A percentile compares a stretch with the other conserved stretches of the same genome.
These are phyloP conservation scores for Amphipyra berbera DNA, from an alignment of 2,888 invertebrate species.

Conservation along the genomic window DNA sequence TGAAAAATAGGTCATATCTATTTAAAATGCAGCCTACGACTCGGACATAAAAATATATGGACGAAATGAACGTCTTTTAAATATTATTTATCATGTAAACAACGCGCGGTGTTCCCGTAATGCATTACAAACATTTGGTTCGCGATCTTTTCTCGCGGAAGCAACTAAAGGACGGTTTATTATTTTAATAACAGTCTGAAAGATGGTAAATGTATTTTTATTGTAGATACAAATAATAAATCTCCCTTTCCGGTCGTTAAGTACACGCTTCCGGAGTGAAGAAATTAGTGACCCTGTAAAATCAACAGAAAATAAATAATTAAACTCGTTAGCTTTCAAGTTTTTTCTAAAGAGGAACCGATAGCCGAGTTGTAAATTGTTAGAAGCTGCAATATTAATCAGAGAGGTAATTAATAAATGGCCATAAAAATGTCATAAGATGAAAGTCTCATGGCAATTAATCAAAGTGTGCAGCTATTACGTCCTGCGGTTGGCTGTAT, in stretches of 20 bases:
- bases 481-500: slow-evolving; percentile 35
- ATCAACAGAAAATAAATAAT: slow-evolving; percentile 49
- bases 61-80: slow-evolving; percentile 64
- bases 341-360: slow-evolving; percentile 27
- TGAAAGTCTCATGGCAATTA: slow-evolving; percentile 59
- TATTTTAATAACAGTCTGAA: slow-evolving; percentile 65
- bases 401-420: slow-evolving; percentile 51
- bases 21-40: slow-evolving; percentile 59
- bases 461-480: slow-evolving; percentile 61
- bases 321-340: slow-evolving; percentile 40
- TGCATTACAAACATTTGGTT: slow-evolving; percentile 50
- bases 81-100: slow-evolving; percentile 73
- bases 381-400: slow-evolving; percentile 47
- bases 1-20: slow-evolving; percentile 64
- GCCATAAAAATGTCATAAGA: slow-evolving; percentile 53
- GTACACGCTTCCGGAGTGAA: slow-evolving; percentile 61
- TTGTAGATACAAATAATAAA: slow-evolving; percentile 70
- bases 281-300: slow-evolving; percentile 56
- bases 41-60: slow-evolving; percentile 54
- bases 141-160: slow-evolving; percentile 53
- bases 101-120: slow-evolving; percentile 45
- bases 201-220: slow-evolving; percentile 70
- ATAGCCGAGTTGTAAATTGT: slow-evolving; percentile 39
- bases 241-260: slow-evolving; percentile 65
- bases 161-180: slow-evolving; percentile 63